Evolutionary conservation across 2,113 vertebrate genomes (phyloP).

Genomic region (Oceanodroma tethys): DNA sequence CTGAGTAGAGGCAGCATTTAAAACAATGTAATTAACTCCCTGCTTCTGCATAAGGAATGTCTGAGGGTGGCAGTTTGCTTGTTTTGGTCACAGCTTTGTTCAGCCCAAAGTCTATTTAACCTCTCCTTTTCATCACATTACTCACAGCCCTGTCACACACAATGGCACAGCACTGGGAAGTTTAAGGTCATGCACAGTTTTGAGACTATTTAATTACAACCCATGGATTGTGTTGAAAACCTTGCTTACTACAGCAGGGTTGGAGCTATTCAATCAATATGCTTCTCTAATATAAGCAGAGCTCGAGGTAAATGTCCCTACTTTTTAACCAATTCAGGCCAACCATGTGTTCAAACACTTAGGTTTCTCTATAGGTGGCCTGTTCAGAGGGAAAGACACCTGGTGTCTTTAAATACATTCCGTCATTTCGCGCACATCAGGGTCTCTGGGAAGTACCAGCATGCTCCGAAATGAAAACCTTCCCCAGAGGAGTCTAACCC

Average conservation of each 20-base stretch:
- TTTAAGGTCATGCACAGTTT: neutral
- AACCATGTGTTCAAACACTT: neutral
- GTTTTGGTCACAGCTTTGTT: neutral
- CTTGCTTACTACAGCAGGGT: neutral
- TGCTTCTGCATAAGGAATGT: neutral
- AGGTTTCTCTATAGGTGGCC: neutral
- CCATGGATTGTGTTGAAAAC: neutral
- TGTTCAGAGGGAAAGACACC: neutral
- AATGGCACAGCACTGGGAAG: accelerated
- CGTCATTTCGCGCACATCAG: accelerated
- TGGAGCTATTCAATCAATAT: neutral
- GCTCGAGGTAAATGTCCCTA: neutral
- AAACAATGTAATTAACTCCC: neutral
- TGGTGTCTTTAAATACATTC: accelerated
- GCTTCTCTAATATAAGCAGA: neutral
- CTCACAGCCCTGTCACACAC: neutral
- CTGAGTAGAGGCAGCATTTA: neutral
- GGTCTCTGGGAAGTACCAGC: accelerated
- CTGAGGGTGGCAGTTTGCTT: neutral
- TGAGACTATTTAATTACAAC: neutral
- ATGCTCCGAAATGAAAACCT: accelerated
- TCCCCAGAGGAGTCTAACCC: neutral
- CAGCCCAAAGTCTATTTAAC: neutral
- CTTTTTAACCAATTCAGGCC: neutral
- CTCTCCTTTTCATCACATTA: accelerated